Evolutionary conservation across 2,113 vertebrate species (phyloP), one percentile per base, ranked within the genome.

Genomic region (Embiotoca jacksoni): DNA sequence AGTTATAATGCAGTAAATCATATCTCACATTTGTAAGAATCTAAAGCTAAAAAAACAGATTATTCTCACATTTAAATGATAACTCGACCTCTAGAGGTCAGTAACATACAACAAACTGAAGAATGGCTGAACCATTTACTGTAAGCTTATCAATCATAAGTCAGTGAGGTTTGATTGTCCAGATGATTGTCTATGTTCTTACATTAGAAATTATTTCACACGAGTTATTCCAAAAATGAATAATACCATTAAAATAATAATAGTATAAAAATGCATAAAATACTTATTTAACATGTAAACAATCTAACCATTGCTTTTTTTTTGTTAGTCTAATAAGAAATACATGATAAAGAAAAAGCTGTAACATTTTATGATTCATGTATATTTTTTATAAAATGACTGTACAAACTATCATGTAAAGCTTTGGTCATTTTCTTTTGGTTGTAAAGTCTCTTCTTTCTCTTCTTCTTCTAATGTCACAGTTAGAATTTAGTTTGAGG

Each of bases 11-110:
- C 50, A 23, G 7, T 57, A 3, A 72, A 37, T 64, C 33, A n/a
- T 23, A 56, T 41, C 33, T 64, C 47, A 57, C n/a, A n/a, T 6
- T 4, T 70, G 35, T 66, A 63, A 62, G 2, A 75, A 36, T 36
- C 3, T 30, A 7, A 58, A 74, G 2, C 31, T 15, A 9, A 3
- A 2, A 2, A 58, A 60, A 10, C 8, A 15, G 15, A 63, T 44
- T 15, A 35, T 58, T 15, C 9, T 58, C 35, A 65, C 7, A 31
- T 37, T 54, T 41, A 14, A 57, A 57, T 47, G 52, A 55, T 30
- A 65, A 36, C 14, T 66, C 32, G 13, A 7, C 84, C 89, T 62
- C 76, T 86, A 88, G 91, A 63, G 80, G 82, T 73, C 83, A 83
- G 86, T 77, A 85, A 64, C 32, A 47, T 36, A 59, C 41, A 81